A percentile compares a stretch with the other conserved stretches of the same genome.
Evolutionary conservation across 2,797 vertebrate genomes (phyloP).

Genomic region (Chrysocyon brachyurus): DNA sequence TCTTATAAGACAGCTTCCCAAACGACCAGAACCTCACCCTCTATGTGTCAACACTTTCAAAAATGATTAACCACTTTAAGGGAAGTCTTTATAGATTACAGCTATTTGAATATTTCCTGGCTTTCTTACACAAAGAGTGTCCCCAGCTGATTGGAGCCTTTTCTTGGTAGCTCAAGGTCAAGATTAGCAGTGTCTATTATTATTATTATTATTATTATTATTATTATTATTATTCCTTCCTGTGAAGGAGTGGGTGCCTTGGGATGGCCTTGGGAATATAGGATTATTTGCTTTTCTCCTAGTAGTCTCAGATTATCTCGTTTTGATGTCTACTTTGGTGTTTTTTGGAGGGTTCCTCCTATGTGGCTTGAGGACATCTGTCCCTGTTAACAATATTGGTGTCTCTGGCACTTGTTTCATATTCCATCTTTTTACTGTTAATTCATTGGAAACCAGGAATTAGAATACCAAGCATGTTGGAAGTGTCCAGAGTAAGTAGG

Average conservation of each 20-base stretch:
- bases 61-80: conserved; percentile 74
- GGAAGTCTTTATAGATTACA: conserved; percentile 69
- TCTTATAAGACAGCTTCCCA: conserved; percentile 46
- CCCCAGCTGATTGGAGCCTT: conserved; percentile 41
- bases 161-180: conserved; percentile 14
- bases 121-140: conserved; percentile 58
- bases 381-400: not conserved
- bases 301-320: conserved; percentile 11
- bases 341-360: not conserved
- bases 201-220: not conserved
- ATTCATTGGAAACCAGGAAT: not conserved
- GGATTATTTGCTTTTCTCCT: not conserved
- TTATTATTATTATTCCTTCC: conserved; percentile 20
- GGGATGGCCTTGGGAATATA: not conserved
- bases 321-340: not conserved
- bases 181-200: conserved; percentile 29
- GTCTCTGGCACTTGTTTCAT: not conserved
- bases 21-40: conserved; percentile 63
- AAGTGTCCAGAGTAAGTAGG: not conserved
- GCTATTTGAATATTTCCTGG: conserved; percentile 67
- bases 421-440: not conserved
- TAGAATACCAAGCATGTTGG: conserved; percentile 33
- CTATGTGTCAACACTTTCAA: conserved; percentile 72
- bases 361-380: not conserved
- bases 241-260: conserved; percentile 20